Evolutionary conservation across 2,888 invertebrate genomes (phyloP).

Genomic region (Prionchulus punctatus): DNA sequence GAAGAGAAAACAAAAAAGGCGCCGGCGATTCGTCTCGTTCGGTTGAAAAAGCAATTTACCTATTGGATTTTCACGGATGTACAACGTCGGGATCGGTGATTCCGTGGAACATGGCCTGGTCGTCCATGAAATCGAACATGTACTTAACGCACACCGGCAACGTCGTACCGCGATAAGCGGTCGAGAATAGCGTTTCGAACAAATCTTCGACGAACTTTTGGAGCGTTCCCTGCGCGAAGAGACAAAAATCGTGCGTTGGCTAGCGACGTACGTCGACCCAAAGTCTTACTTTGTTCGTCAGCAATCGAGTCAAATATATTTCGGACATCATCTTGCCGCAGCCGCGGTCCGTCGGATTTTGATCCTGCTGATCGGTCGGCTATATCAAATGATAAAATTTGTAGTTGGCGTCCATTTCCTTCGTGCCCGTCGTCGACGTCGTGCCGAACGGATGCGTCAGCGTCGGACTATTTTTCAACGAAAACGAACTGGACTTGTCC

Average conservation of each 20-base stretch:
- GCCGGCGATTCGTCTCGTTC: too few species aligned
- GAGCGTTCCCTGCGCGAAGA: conserved; percentile 57
- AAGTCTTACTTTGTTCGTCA: conserved; percentile 75
- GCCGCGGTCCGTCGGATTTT: conserved; percentile 13
- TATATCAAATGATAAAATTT: conserved; percentile 26
- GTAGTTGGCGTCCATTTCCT: neutral
- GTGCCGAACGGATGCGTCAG: conserved; percentile 67
- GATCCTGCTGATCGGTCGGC: conserved; percentile 16
- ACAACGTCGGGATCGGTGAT: conserved; percentile 95
- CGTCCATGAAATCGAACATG: conserved; percentile 99
- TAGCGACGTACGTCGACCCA: too few species aligned
- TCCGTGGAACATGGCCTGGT: conserved; percentile 53
- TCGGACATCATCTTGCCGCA: conserved; percentile 89
- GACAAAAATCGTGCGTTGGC: too few species aligned
- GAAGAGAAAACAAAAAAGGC: too few species aligned
- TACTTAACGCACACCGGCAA: conserved; percentile 96
- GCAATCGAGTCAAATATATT: conserved; percentile 85
- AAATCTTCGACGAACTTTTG: conserved; percentile 94
- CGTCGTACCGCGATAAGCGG: conserved; percentile 83
- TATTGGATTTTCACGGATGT: conserved; percentile 99
- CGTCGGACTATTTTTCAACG: conserved; percentile 62
- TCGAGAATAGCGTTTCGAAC: conserved; percentile 96
- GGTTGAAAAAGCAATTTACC: conserved; percentile 40
- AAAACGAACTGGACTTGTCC: conserved; percentile 81
- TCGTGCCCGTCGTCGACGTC: too few species aligned